Evolutionary conservation across 2,888 invertebrate species (phyloP), one percentile per base, ranked within the genome.

Genomic region (Drosophila pegasa): DNA sequence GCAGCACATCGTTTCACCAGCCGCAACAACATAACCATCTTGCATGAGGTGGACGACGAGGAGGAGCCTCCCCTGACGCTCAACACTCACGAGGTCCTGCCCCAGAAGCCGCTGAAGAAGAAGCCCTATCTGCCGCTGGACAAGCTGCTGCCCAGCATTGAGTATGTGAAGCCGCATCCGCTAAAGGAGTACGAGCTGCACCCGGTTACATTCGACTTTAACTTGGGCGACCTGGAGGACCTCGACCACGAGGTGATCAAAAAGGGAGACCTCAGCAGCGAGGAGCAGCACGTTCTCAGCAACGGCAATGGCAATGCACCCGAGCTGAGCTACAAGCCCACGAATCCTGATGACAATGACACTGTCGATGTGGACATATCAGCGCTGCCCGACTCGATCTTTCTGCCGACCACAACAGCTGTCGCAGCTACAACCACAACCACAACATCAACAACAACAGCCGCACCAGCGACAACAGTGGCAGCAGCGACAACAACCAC

Each of bases 141-240:
- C 7, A 91, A 92, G 45, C 78, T 90, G 3, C 37, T 85, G 20
- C 71, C 84, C 5, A 59, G 40, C 16, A 81, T 90, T 16, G 89
- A 89, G 55, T 91, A 91, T 22, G 82, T 90, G 6, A 81, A 89
- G 10, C 76, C 87, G 22, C 87, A 83, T 14, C 76, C 87, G 0
- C 70, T 90, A 0, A 91, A 92, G 66, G 87, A 90, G 1, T 87
- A 88, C 40, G 90, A 91, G n/a, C 74, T 90, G 37, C 91, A 91
- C 77, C 88, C 92, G 3, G 91, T 91, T 0, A 85, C 89, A 18
- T 92, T 92, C 51, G 92, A 92, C 63, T 92, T 92, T 31, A 92
- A 92, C 71, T 67, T 91, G 50, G 92, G 92, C 5, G 92, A 92
- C 40, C 74, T 92, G 7, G 92, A 92, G 71, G 92, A 91, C 57